Evolutionary conservation across 2,888 invertebrate genomes (phyloP), one percentile per base, ranked within the genome.

Genomic region (Diaprepes abbreviatus): DNA sequence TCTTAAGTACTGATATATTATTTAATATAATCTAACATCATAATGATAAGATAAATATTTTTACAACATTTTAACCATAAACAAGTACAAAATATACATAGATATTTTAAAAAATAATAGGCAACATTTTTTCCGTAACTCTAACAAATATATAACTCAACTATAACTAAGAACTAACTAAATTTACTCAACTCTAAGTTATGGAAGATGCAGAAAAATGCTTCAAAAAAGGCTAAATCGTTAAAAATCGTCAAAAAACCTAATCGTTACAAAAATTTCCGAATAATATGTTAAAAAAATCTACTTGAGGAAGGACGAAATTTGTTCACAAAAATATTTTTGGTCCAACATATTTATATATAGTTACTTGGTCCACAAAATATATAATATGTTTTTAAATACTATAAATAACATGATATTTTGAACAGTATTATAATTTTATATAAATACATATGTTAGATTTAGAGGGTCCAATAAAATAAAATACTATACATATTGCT

Each of bases 301-400:
- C 58, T 58, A 58, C 58, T 31, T 31, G 28, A 58, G 58, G 19
- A 19, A 54, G 60, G 67, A 68, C 63, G 68, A 68, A 63, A 63
- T 63, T 62, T 60, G 67, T 31, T 62, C 62, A 62, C 62, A 64
- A 68, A 67, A 45, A 64, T 58, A 19, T 64, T 67, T 58, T 69
- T 69, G 69, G 69, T 69, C 69, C 69, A 69, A 69, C 63, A 69
- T 63, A 63, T 50, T 63, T 38, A 54, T 36, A 55, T 48, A 55
- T 48, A 60, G 31, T 52, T 52, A 59, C 36, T 69, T 69, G 69
- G 69, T 69, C 69, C 69, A 60, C 38, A 60, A 52, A 60, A 54
- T 31, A 62, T 64, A 54, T 40, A 60, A 36, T 36, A 55, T 36
- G 10, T 55, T 55, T 36, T 9, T 60, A 48, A 21, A 21, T 12